A percentile compares a stretch with the other conserved stretches of the same genome.
These are phyloP conservation scores for Thymelicus lineola DNA, from an alignment of 2,888 invertebrate species.

Conservation along the genomic window DNA sequence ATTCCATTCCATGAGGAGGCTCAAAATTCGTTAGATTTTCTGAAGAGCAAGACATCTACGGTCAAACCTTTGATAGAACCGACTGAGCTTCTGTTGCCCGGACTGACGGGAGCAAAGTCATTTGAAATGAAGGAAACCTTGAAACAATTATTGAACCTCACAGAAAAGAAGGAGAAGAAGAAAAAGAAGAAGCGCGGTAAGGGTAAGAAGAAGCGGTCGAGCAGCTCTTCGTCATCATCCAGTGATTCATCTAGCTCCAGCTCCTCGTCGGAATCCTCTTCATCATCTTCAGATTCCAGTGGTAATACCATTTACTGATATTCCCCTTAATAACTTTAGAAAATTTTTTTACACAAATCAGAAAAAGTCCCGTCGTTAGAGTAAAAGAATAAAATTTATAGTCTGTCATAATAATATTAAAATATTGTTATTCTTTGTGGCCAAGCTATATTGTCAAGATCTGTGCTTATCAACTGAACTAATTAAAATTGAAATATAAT, in stretches of 20 bases:
- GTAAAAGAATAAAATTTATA: no score
- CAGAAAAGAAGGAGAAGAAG: constrained; percentile 88
- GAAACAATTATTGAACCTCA: constrained; percentile 86
- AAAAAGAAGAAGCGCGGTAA: constrained; percentile 88
- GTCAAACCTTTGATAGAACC: constrained; percentile 87
- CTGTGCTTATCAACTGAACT: no score
- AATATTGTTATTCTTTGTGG: no score
- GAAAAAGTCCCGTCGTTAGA: no score
- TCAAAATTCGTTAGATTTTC: constrained; percentile 91
- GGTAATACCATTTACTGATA: constrained; percentile 56
- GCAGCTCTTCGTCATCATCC: constrained; percentile 88
- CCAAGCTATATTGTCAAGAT: no score
- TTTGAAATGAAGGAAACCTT: constrained; percentile 88
- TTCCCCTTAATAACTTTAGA: neutral
- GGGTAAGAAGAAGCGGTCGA: constrained; percentile 87
- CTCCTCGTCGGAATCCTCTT: constrained; percentile 84
- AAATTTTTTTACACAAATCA: no score
- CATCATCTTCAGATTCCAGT: constrained; percentile 85
- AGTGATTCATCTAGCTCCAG: constrained; percentile 88
- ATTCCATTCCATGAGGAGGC: constrained; percentile 96
- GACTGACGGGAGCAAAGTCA: constrained; percentile 82
- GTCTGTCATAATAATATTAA: no score
- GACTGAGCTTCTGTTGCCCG: constrained; percentile 86
- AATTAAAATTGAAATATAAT: no score
- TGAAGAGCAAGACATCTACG: constrained; percentile 88